These are phyloP conservation scores for Maniola jurtina DNA, from an alignment of 1,140 invertebrate species.

Conservation along the genomic window DNA sequence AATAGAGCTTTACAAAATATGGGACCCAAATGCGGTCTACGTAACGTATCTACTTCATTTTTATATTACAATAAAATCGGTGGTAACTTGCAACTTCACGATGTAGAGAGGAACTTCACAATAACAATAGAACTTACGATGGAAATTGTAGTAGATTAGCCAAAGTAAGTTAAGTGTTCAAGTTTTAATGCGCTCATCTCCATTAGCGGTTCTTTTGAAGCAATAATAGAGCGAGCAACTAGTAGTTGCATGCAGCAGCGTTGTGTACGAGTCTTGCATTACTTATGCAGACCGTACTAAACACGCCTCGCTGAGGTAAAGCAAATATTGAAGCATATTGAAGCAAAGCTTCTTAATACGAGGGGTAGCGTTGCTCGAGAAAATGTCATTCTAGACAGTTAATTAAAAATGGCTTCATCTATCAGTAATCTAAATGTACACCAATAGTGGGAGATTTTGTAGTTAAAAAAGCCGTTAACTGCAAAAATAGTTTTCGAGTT, in stretches of 20 bases:
- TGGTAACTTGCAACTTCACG: no score
- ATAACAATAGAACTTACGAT: not conserved
- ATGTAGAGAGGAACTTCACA: not conserved
- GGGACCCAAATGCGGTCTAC: no score
- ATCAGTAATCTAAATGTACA: no score
- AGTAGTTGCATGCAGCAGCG: slow-evolving; percentile 4
- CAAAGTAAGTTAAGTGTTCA: not conserved
- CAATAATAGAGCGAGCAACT: slow-evolving; percentile 12
- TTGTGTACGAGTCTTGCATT: not conserved
- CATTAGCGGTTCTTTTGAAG: slow-evolving; percentile 24
- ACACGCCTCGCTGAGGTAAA: not conserved
- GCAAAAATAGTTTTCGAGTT: no score
- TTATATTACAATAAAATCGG: not conserved
- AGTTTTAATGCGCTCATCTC: slow-evolving; percentile 13
- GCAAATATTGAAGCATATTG: slow-evolving; percentile 5
- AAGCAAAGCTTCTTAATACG: no score
- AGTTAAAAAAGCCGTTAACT: no score
- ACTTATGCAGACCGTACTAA: not conserved
- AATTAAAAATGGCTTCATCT: no score
- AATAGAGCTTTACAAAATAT: no score
- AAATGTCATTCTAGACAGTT: no score
- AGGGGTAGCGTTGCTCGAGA: no score
- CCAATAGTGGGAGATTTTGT: no score
- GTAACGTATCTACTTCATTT: no score
- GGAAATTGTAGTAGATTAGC: not conserved